phyloP scores from a whole-genome alignment of 2,888 invertebrate genomes.

The Cephus spinipes region DNA sequence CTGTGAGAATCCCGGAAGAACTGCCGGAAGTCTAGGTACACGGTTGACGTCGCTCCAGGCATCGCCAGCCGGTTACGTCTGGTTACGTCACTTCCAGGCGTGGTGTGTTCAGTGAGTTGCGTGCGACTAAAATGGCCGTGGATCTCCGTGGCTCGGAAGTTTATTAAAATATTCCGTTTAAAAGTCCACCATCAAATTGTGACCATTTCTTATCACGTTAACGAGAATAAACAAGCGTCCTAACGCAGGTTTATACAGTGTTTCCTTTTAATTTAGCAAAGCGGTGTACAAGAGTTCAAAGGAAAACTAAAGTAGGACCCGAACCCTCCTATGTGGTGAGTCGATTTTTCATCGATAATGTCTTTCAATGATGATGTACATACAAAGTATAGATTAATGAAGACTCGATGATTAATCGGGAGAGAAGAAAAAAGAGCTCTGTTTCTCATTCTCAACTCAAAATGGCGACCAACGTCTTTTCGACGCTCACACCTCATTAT shows the following conservation, averaged over 20 bases:
- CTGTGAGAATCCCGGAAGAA: neutral
- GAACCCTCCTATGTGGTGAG: neutral
- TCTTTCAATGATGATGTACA: neutral
- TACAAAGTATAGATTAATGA: neutral
- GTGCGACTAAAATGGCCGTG: conserved; percentile 62
- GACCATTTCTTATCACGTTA: neutral
- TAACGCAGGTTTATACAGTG: neutral
- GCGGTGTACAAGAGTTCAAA: neutral
- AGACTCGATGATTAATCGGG: neutral
- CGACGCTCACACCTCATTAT: neutral
- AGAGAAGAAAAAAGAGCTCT: neutral
- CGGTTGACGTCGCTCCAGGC: neutral
- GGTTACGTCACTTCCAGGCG: conserved; percentile 67
- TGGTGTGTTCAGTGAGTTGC: conserved; percentile 46
- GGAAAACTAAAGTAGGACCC: neutral
- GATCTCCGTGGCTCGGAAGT: conserved; percentile 27
- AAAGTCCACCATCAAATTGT: neutral
- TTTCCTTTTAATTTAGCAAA: neutral
- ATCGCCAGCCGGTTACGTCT: too few species aligned
- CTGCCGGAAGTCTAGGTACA: neutral
- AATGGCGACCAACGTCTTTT: neutral
- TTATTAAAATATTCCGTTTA: neutral
- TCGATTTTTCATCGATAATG: neutral
- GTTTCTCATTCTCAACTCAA: neutral
- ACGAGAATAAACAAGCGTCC: neutral